phyloP scores from a whole-genome alignment of 2,113 vertebrate genomes.

The Anhinga rufa region DNA sequence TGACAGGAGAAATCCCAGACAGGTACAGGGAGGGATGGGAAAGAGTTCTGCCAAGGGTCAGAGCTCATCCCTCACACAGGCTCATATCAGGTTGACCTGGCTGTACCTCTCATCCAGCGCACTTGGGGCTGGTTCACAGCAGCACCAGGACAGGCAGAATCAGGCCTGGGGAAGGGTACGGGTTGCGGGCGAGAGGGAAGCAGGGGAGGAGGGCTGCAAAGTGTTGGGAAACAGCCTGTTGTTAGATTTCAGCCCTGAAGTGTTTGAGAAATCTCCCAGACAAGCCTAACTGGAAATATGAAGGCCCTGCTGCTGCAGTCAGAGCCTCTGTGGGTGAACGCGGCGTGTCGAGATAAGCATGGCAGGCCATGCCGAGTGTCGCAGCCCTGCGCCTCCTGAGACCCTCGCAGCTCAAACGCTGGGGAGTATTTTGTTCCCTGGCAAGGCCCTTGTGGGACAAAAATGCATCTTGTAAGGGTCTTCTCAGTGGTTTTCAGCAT shows the following conservation, averaged over 20 bases:
- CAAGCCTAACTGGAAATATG: neutral
- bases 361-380: neutral
- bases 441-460: neutral
- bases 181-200: neutral
- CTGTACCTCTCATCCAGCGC: neutral
- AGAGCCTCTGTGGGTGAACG: neutral
- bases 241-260: constrained; percentile 50
- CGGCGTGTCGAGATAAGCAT: neutral
- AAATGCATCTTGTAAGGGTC: constrained; percentile 1
- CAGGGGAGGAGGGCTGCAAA: neutral
- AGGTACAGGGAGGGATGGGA: constrained; percentile 4
- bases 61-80: neutral
- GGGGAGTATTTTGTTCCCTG: neutral
- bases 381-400: neutral
- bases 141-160: neutral
- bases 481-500: neutral
- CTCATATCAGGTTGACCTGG: neutral
- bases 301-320: neutral
- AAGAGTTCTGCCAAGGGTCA: neutral
- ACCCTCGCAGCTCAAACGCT: neutral
- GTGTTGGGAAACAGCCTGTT: constrained; percentile 61
- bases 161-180: fast-evolving
- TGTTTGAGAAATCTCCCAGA: constrained; percentile 63
- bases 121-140: neutral
- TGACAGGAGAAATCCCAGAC: constrained; percentile 22